Conservation (phyloP, 2,113 vertebrate genomes). For the Xiphophorus couchianus region DNA sequence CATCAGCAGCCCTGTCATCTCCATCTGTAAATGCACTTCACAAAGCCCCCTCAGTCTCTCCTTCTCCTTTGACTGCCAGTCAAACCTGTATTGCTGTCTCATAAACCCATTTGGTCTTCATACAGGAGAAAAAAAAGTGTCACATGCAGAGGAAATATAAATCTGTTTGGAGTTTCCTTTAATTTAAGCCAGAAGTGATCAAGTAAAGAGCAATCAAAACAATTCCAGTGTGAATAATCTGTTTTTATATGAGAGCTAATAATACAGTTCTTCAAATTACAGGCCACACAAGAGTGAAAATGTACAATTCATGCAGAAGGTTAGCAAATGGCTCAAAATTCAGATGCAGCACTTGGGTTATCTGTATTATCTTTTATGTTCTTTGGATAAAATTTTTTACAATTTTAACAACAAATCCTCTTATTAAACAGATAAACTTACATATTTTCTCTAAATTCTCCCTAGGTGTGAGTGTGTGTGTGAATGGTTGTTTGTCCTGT, state of each 20-base stretch:
- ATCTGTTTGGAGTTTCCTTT: not conserved
- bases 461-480: too few relatives aligned
- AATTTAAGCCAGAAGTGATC: slow-evolving; percentile 4
- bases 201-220: not conserved
- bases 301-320: too few relatives aligned
- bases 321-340: too few relatives aligned
- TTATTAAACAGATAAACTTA: not conserved
- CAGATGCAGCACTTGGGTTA: too few relatives aligned
- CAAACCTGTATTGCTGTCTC: slow-evolving; percentile 42
- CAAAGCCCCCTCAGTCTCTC: slow-evolving; percentile 23
- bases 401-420: not conserved
- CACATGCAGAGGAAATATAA: slow-evolving; percentile 19
- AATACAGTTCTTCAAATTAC: too few relatives aligned
- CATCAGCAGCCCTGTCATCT: slow-evolving; percentile 65
- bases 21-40: slow-evolving; percentile 67
- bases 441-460: too few relatives aligned
- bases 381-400: not conserved
- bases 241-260: too few relatives aligned
- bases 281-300: too few relatives aligned
- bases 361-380: not conserved
- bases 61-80: slow-evolving; percentile 46
- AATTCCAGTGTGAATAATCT: not conserved
- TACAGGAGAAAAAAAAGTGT: slow-evolving; percentile 7
- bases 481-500: too few relatives aligned
- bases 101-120: slow-evolving; percentile 31